Base-by-base conservation (phyloP, 2,888 invertebrate species). In the Quadriops clusia region DNA sequence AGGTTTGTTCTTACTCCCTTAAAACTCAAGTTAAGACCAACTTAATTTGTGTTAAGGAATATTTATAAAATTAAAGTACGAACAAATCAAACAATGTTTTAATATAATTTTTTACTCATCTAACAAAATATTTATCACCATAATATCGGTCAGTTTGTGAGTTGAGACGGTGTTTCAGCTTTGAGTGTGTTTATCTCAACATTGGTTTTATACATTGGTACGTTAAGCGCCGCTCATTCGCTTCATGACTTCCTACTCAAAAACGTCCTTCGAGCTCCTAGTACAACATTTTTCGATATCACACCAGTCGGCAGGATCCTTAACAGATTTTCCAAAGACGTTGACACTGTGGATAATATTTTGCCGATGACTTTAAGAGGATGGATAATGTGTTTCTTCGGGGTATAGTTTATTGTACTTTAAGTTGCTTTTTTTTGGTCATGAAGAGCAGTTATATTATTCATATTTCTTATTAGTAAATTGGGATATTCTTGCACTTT, bases 251-350 rank as follows among this genome's bases (percentile, higher is more conserved):
- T 64, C 44, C 65, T 80, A 59, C 67, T 83, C 46, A 56, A 53
- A 44, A 70, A 74, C 53, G 70, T 79, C 52, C 61, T 84, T 50
- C 68, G 71, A 54, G 72, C 74, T 46, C 77, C 80, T 34, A 63
- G 70, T 60, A 67, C 70, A 53, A 71, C 73, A 54, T 83, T 81
- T 69, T 83, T 77, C 68, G 82, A 84, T 63, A 76, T 80, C 46
- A 84, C 82, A 49, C 83, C 84, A 39, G 66, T 76, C 41, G 83
- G 84, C 58, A 69, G 84, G 56, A 71, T 82, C 56, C 70, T 83
- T 61, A 82, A 81, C 67, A 70, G 82, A 45, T 79, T 79, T 68
- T 72, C 74, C 57, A 79, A 78, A 68, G 79, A 80, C 59, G 63
- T 79, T 44, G 78, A 80, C 57, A 67, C 72, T 50, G 61, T 79